Conservation (phyloP, 2,797 vertebrate genomes). For the Hippopotamyrus pictus region DNA sequence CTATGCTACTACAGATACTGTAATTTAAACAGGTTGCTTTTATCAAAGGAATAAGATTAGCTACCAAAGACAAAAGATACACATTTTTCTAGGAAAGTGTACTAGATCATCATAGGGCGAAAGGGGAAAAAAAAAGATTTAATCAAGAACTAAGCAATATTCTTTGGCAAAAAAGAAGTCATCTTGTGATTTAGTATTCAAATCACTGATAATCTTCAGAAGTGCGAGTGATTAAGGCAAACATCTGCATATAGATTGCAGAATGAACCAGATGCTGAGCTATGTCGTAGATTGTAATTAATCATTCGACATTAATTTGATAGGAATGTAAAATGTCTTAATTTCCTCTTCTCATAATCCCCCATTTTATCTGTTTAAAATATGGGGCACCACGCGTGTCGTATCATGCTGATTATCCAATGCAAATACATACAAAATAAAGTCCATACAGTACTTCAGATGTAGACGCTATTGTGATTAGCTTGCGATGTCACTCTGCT, state of each 20-base stretch:
- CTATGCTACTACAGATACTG: background rate
- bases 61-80: background rate
- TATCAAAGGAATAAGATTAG: background rate
- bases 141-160: background rate
- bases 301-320: constrained; percentile 9
- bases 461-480: background rate
- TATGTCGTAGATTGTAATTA: constrained; percentile 3
- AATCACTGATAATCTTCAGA: background rate
- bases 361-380: constrained; percentile 8
- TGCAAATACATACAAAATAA: constrained; percentile 13
- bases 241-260: constrained; percentile 20
- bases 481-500: background rate
- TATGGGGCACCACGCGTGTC: background rate
- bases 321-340: constrained; percentile 9
- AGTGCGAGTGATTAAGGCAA: background rate
- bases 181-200: background rate
- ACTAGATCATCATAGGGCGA: background rate
- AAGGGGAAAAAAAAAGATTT: background rate
- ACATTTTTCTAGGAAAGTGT: background rate
- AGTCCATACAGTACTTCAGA: constrained; percentile 10
- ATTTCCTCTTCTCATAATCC: constrained; percentile 11
- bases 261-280: background rate
- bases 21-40: background rate
- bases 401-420: background rate
- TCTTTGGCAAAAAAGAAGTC: background rate